Conservation (phyloP, 2,888 invertebrate genomes). For the Mactromeris polynyma region DNA sequence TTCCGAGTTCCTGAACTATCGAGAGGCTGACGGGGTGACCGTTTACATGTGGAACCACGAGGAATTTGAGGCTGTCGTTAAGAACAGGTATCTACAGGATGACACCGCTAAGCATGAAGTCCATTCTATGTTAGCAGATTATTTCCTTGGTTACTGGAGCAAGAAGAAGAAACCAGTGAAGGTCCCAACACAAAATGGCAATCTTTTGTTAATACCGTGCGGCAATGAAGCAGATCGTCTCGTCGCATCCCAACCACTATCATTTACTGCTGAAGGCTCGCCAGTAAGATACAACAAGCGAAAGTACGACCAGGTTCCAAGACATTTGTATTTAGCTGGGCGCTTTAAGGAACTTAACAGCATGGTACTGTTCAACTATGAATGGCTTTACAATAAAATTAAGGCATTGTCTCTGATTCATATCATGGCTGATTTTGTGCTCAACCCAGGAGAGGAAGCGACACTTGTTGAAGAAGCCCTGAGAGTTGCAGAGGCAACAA, state of each 20-base stretch:
- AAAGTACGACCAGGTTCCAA: slow-evolving; percentile 86
- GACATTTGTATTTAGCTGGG: slow-evolving; percentile 84
- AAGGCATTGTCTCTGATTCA: slow-evolving; percentile 85
- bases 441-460: slow-evolving; percentile 84
- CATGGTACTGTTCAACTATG: slow-evolving; percentile 85
- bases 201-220: slow-evolving; percentile 41
- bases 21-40: slow-evolving; percentile 81
- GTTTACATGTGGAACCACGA: slow-evolving; percentile 82
- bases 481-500: slow-evolving; percentile 79
- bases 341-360: slow-evolving; percentile 83
- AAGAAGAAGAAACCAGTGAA: slow-evolving; percentile 75
- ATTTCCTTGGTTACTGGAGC: slow-evolving; percentile 85
- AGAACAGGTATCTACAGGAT: slow-evolving; percentile 78
- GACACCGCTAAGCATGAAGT: slow-evolving; percentile 68
- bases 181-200: slow-evolving; percentile 21
- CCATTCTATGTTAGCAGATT: slow-evolving; percentile 85
- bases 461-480: slow-evolving; percentile 84
- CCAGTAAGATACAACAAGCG: slow-evolving; percentile 83
- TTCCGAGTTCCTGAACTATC: slow-evolving; percentile 76
- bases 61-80: slow-evolving; percentile 74
- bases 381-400: slow-evolving; percentile 86
- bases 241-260: slow-evolving; percentile 82
- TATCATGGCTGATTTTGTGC: slow-evolving; percentile 83
- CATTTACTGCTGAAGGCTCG: slow-evolving; percentile 70
- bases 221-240: slow-evolving; percentile 74